Base-by-base conservation (phyloP, 2,888 invertebrate species). In the Baccha elongata region DNA sequence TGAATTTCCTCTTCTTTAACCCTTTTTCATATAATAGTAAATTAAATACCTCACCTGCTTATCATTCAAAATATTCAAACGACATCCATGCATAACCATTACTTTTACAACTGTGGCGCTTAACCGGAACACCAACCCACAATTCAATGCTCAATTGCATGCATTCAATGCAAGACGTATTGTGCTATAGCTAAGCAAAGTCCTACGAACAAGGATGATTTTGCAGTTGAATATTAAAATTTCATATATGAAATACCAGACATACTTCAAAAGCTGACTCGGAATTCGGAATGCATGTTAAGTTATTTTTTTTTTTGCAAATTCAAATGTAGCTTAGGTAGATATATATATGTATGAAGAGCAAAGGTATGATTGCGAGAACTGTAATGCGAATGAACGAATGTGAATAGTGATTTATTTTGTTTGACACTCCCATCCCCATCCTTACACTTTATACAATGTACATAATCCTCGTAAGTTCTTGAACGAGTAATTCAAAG, bases 161-260 rank as follows among this genome's bases (percentile, higher is more conserved):
- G 23, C 40, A 60, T 60, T 68, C 60, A 35, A 46, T 68, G 35
- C 50, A 60, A 60, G 52, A 17, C 67, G 44, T 55, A 17, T 64
- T 37, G 35, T 32, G 5, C 32, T 17, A 11, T 23, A 40, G 10
- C 7, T 29, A 60, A 8, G 3, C 32, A 40, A 13, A 29, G 4
- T 5, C 6, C 5, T 32, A 7, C 8, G 8, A 2, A 32, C 5
- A 32, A 40, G 19, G 42, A 40, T 50, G 69, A 35, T 52, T 65
- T 65, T 71, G 55, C 71, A 65, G 76, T 78, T 26, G 65, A 71
- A 78, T 78, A 78, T 78, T 78, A 71, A 71, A 65, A 71, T 65
- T 78, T 71, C 65, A 78, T 71, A 65, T 35, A 53, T 6, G 42
- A 15, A 78, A 69, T 64, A 42, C 64, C 37, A 40, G 32, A 23